Evolutionary conservation across 2,888 invertebrate genomes (phyloP).

Genomic region (Coenonympha glycerion): DNA sequence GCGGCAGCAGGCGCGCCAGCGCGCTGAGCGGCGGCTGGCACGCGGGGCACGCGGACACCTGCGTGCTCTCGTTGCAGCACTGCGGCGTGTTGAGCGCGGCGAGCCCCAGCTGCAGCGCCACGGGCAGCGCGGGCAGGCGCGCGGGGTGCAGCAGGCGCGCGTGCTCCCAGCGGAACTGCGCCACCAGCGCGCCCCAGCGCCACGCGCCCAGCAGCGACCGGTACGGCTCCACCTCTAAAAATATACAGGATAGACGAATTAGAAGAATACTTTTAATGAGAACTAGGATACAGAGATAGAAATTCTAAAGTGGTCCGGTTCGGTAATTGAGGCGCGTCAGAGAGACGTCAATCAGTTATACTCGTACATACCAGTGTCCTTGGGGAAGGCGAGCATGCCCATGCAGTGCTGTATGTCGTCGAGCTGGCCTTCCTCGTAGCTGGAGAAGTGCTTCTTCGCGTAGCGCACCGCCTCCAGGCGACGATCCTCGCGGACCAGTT

Average conservation of each 20-base stretch:
- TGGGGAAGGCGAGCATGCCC: conserved; percentile 96
- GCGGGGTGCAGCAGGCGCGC: conserved; percentile 95
- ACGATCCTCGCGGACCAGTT: conserved; percentile 89
- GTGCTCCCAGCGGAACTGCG: conserved; percentile 95
- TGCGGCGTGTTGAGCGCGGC: conserved; percentile 97
- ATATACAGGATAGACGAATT: too few relatives aligned
- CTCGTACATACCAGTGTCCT: conserved; percentile 78
- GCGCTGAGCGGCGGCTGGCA: conserved; percentile 91
- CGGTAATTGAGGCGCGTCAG: too few relatives aligned
- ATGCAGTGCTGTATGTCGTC: conserved; percentile 94
- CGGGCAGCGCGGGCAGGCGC: conserved; percentile 92
- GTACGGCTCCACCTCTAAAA: conserved; percentile 83
- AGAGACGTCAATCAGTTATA: too few relatives aligned
- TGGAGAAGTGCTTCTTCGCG: conserved; percentile 93
- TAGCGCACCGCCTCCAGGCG: conserved; percentile 95
- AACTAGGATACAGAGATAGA: too few relatives aligned
- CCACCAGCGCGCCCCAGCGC: conserved; percentile 89
- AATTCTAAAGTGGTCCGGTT: too few relatives aligned
- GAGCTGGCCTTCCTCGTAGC: conserved; percentile 90
- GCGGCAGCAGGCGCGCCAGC: conserved; percentile 90
- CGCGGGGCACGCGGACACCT: conserved; percentile 93
- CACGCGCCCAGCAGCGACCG: conserved; percentile 78
- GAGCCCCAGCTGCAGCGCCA: conserved; percentile 92
- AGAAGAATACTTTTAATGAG: too few relatives aligned
- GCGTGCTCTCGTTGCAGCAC: conserved; percentile 82